Evolutionary conservation across 2,113 vertebrate species (phyloP), one percentile per base, ranked within the genome.

Genomic region (Psammodynastes pulverulentus): DNA sequence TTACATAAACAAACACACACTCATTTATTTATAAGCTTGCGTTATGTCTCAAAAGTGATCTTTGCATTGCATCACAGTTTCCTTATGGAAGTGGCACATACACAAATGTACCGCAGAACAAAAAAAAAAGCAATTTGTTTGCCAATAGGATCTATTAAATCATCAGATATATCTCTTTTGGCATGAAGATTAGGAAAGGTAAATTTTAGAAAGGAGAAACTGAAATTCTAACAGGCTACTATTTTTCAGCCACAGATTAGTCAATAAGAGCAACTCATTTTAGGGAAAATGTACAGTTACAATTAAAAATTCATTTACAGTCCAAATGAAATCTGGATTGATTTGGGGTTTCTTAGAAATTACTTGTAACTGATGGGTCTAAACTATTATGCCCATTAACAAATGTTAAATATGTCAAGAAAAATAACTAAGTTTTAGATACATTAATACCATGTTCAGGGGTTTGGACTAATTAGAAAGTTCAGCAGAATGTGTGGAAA

Each of bases 1-100:
- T 95, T 92, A 96, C 96, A 93, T 52, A 87, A 79, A 91, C 23
- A 90, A 56, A 92, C 88, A 92, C 94, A 34, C 85, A 49, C 54
- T 94, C 84, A 9, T 86, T 95, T 93, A 17, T 86, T 95, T 93
- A 94, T 0, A 54, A 93, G 49, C 89, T 92, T 95, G 88, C 88
- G 86, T 91, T 91, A 93, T 94, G 39, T 90, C 92, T 95, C 93
- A 92, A 58, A 92, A 67, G 86, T 93, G 89, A 29, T 89, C 21
- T 92, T 91, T 94, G 45, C 88, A 49, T 4, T 0, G 87, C 62
- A 72, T 49, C 92, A 87, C 1, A 90, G n/a, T 51, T 92, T 96
- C 85, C 94, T 92, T 92, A 94, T 12, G n/a, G 79, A 52, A 17
- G 93, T 46, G 89, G 93, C 89, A 87, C 88, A 87, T 93, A 93